These are phyloP conservation scores for Euschistus heros DNA, from an alignment of 1,140 invertebrate species.

Conservation along the genomic window DNA sequence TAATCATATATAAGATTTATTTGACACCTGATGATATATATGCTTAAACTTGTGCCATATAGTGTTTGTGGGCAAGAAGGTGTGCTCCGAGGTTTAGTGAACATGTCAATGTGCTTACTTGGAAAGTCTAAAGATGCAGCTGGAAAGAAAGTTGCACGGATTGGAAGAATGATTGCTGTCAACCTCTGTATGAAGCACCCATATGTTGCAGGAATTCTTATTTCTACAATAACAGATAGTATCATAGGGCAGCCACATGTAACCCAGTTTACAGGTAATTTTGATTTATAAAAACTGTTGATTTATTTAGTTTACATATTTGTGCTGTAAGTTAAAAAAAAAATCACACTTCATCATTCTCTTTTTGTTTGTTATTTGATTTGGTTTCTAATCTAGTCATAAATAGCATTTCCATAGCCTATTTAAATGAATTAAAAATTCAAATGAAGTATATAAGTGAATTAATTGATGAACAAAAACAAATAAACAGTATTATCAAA, in stretches of 20 bases:
- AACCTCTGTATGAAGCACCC: constrained; percentile 40
- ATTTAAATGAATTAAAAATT: too few relatives aligned
- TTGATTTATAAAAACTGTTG: too few relatives aligned
- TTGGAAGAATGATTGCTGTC: constrained; percentile 41
- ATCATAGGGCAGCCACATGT: constrained; percentile 37
- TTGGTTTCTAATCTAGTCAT: too few relatives aligned
- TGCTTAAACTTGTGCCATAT: constrained; percentile 18
- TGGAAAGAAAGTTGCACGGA: constrained; percentile 35
- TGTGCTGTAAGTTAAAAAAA: too few relatives aligned
- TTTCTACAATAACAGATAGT: constrained; percentile 38
- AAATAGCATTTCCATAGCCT: too few relatives aligned
- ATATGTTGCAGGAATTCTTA: constrained; percentile 36
- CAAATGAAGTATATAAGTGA: too few relatives aligned
- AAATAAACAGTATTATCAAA: too few relatives aligned
- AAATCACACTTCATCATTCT: too few relatives aligned
- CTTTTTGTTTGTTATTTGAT: too few relatives aligned
- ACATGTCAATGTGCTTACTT: constrained; percentile 43
- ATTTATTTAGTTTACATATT: background rate
- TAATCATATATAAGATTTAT: too few relatives aligned
- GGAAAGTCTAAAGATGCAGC: constrained; percentile 33
- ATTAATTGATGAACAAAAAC: too few relatives aligned
- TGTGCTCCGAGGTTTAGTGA: constrained; percentile 42
- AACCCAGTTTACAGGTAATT: constrained; percentile 41
- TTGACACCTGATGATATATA: too few relatives aligned
- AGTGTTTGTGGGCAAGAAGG: constrained; percentile 43